Base-by-base conservation (phyloP, 1,140 invertebrate genomes). In the Trichonephila clavipes region DNA sequence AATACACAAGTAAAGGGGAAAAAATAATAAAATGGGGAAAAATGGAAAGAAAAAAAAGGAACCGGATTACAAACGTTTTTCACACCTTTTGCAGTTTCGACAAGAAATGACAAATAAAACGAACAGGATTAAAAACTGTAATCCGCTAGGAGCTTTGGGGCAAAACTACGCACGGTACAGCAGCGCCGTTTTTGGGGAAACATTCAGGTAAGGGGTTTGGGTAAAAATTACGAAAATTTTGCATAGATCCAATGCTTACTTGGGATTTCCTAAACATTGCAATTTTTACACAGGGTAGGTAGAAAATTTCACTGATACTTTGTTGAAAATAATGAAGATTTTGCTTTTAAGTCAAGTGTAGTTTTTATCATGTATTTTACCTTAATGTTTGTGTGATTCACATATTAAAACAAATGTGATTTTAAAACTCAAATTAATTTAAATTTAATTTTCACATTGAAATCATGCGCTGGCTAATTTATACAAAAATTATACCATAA, bases 161-260 rank as follows among this genome's bases (percentile, higher is more conserved):
- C 83, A 28, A 34, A 85, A 61, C 44, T 7, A 58, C 40, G 10
- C 51, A 18, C 81, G 51, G 28, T 14, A 92, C 62, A 62, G 90
- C 81, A 92, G 90, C 90, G 90, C 90, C 90, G 61, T 66, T 85
- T 92, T 85, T 66, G n/a, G 34, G 81, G 90, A 92, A 92, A 92
- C 89, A 59, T 44, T 19, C 61, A 18, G 5, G 1, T 14, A 2
- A 92, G 90, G 90, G 90, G 66, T 40, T 14, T 6, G 59, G 6
- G 10, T 51, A 92, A n/a, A 92, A 81, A 85, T 66, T 83, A 59
- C 59, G 12, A n/a, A 34, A 62, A 21, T 44, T 21, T 2, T 24
- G 10, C 21, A 51, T 5, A 19, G 83, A 61, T 66, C 61, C 21
- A 7, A 34, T 82, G 6, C 7, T 40, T 40, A 10, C 24, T 8